These are phyloP conservation scores for Campoplex nolae DNA, from an alignment of 2,888 invertebrate genomes.

Conservation along the genomic window DNA sequence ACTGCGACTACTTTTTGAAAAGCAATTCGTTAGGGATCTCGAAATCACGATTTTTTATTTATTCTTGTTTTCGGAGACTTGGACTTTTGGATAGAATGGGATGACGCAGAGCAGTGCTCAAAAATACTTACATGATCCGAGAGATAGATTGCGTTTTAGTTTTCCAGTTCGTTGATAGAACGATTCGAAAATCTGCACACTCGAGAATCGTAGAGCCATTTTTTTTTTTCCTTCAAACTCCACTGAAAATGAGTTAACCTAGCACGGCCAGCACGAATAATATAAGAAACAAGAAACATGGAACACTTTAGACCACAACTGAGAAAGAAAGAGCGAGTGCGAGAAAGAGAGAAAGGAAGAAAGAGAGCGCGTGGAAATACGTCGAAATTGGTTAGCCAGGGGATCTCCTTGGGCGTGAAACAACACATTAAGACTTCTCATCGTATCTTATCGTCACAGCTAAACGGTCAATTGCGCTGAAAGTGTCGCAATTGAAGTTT, in stretches of 20 bases:
- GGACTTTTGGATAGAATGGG: neutral
- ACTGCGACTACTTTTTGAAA: neutral
- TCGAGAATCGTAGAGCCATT: constrained; percentile 21
- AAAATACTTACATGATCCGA: constrained; percentile 69
- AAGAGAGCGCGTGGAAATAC: neutral
- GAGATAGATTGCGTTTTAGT: constrained; percentile 51
- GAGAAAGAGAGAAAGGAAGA: neutral
- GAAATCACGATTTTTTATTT: neutral
- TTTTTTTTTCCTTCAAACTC: neutral
- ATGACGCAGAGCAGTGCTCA: neutral
- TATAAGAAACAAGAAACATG: neutral
- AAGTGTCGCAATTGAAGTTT: neutral
- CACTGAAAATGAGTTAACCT: neutral
- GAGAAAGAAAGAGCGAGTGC: neutral
- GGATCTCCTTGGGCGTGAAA: constrained; percentile 7
- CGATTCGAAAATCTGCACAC: constrained; percentile 13
- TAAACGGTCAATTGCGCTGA: neutral
- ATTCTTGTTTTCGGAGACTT: neutral
- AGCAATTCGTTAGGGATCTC: neutral
- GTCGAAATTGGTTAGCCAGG: neutral
- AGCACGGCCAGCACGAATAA: neutral
- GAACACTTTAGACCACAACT: neutral
- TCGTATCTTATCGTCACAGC: constrained; percentile 42
- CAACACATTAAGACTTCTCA: neutral
- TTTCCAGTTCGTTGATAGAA: constrained; percentile 13